Evolutionary conservation across 92 coral and sea anemone species (phyloP).

Genomic region (Phenganax subtilis): DNA sequence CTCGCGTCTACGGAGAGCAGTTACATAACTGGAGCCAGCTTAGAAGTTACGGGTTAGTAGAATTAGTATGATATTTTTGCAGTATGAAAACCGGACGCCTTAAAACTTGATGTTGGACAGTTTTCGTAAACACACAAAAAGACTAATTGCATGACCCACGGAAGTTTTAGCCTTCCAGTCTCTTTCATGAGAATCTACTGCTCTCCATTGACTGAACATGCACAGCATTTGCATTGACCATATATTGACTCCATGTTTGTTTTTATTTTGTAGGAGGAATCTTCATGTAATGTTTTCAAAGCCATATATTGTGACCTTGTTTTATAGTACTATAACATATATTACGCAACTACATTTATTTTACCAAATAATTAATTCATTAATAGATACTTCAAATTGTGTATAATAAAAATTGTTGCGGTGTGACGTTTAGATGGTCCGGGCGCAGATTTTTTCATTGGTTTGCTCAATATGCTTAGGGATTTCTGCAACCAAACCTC

Average conservation of each 20-base stretch:
- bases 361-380: background rate
- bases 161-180: too few species aligned
- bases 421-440: too few species aligned
- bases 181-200: too few species aligned
- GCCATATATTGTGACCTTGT: background rate
- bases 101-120: background rate
- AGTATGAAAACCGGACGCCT: background rate
- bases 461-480: too few species aligned
- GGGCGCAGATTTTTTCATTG: too few species aligned
- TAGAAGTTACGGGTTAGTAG: constrained; percentile 77
- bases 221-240: background rate
- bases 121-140: too few species aligned
- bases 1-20: constrained; percentile 80
- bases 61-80: background rate
- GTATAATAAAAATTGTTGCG: background rate
- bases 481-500: too few species aligned
- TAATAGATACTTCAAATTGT: background rate
- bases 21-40: constrained; percentile 82
- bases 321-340: background rate
- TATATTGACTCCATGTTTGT: background rate
- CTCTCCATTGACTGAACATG: too few species aligned
- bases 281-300: background rate
- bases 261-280: constrained; percentile 9
- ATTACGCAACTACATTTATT: background rate
- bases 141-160: too few species aligned